Evolutionary conservation across 2,113 vertebrate genomes (phyloP), one percentile per base, ranked within the genome.

Genomic region (Mustela nigripes): DNA sequence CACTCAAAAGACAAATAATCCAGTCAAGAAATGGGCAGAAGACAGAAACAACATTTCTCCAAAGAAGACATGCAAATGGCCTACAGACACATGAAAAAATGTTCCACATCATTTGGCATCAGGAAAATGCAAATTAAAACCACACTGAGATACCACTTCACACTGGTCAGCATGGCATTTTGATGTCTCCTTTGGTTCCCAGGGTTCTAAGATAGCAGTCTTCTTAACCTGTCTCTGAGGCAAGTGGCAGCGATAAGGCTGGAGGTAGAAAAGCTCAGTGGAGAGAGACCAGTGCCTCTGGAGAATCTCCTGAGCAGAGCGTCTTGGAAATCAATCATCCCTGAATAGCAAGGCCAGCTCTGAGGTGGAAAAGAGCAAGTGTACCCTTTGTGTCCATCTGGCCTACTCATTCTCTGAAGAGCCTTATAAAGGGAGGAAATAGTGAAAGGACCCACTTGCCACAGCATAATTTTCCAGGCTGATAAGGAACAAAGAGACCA

Each of bases 401-500:
- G n/a, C 39, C n/a, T 91, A 67, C 58, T 91, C 53, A 48, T 94
- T 67, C 67, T 96, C 36, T 45, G 19, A 88, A 50, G 50, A 86
- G 33, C 1, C 33, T 81, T 94, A 39, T 69, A 62, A 93, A 93
- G 22, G 63, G 78, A 94, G 62, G 14, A 82, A 89, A 76, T 16
- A 19, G 36, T 92, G 22, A 90, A 97, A 94, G 31, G 28, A 0
- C 14, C 9, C 87, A 91, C 60, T 85, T 85, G 39, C 36, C 53
- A 48, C 65, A 94, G 62, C 14, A 58, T 79, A 89, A 94, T 95
- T 97, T 90, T 90, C 81, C 90, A 60, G 80, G 53, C 33, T 97
- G 95, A 97, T 97, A 94, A 86, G 67, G 24, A 93, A 95, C 65
- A 97, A 92, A 95, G 88, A 96, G 50, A 89, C 67, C 65, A 83